Evolutionary conservation across 2,888 invertebrate species (phyloP).

Genomic region (Ochropacha duplaris): DNA sequence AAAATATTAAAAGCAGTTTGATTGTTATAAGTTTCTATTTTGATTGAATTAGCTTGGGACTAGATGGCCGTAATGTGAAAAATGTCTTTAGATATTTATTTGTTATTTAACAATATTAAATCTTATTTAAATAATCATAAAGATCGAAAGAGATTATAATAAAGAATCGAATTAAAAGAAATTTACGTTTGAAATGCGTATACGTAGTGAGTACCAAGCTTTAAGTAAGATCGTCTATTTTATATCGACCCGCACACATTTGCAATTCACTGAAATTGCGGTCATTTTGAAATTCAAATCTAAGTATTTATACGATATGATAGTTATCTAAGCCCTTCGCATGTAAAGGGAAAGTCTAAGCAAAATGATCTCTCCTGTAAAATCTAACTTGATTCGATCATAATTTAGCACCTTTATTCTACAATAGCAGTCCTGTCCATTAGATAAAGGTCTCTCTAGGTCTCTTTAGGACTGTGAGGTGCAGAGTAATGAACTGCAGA

Average conservation of each 20-base stretch:
- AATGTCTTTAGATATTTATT: no score
- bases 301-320: conserved; percentile 56
- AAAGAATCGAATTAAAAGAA: no score
- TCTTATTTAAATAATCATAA: no score
- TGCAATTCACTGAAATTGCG: conserved; percentile 39
- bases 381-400: conserved; percentile 65
- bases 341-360: conserved; percentile 34
- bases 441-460: conserved; percentile 60
- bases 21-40: no score
- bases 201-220: background rate
- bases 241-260: conserved; percentile 38
- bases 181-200: no score
- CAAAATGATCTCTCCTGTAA: conserved; percentile 56
- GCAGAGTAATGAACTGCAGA: conserved; percentile 36
- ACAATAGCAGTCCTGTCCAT: conserved; percentile 62
- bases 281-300: conserved; percentile 68
- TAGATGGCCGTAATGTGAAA: no score
- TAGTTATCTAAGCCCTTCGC: conserved; percentile 49
- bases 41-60: no score
- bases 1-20: no score
- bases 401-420: conserved; percentile 70
- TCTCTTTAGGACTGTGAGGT: conserved; percentile 9
- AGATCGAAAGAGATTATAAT: no score
- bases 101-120: no score
- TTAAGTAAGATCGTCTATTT: conserved; percentile 25